Evolutionary conservation across 2,888 invertebrate species (phyloP), one percentile per base, ranked within the genome.

Genomic region (Pollenia amentaria): DNA sequence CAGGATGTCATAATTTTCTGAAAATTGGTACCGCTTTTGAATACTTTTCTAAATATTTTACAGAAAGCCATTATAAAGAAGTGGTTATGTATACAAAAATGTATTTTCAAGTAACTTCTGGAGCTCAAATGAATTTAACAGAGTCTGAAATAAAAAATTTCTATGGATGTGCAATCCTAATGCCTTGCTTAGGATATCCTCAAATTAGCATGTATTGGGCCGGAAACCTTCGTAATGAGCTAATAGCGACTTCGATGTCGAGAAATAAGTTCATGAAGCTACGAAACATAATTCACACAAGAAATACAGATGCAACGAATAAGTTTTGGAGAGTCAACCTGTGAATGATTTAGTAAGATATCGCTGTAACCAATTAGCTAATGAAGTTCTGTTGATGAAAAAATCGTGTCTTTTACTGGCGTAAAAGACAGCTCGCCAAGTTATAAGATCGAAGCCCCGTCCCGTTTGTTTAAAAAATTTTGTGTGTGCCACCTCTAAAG

Each of bases 401-500:
- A 46, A 14, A 65, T 18, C 21, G 29, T 44, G 16, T 89, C 89
- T 10, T 91, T 92, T 88, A 88, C 87, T 53, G 89, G 90, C n/a
- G 53, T 82, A 75, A 73, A 84, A 40, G 16, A 76, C 85, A 12
- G 75, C 40, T 12, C 51, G 76, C 9, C 80, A 53, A 51, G 51
- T 69, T 40, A 69, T 53, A 40, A 69, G 51, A 53, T 69, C 75
- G 29, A 90, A 90, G 7, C 89, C 87, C 79, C 89, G 89, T 70
- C 91, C 91, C 81, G 92, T 91, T 40, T 92, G 91, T 1, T 83
- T 92, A 12, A 92, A 92, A 88, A 92, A 91, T 77, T 92, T 90
- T 85, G 90, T 92, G 7, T 65, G 91, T 7, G 91, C 92, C 11
- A 88, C 88, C 29, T 89, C 57, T 2, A 18, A 84, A 38, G 81